These are phyloP conservation scores for Protonemura montana DNA, from an alignment of 2,888 invertebrate species.

Conservation along the genomic window DNA sequence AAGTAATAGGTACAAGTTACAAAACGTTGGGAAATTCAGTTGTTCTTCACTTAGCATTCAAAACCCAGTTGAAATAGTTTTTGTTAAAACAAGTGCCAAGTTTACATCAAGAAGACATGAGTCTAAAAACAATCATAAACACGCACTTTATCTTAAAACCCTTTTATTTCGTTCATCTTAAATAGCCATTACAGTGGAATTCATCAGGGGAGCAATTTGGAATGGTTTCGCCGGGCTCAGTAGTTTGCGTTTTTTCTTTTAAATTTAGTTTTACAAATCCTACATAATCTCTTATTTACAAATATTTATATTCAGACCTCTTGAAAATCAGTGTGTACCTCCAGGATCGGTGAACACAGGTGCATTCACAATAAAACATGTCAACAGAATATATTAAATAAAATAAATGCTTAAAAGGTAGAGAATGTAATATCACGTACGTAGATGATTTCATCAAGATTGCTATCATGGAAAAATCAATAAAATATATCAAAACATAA, in stretches of 20 bases:
- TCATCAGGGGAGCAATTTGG: constrained; percentile 21
- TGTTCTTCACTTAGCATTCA: too few relatives aligned
- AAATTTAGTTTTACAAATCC: constrained; percentile 37
- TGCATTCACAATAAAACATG: constrained; percentile 20
- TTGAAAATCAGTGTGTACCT: constrained; percentile 28
- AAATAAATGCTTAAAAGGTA: constrained; percentile 39
- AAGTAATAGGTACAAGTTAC: too few relatives aligned
- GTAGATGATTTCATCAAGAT: constrained; percentile 26
- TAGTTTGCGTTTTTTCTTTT: constrained; percentile 2
- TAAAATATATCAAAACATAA: constrained; percentile 7
- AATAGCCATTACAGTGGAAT: constrained; percentile 28
- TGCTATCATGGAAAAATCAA: neutral
- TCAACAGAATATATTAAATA: constrained; percentile 31
- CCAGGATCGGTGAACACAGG: neutral
- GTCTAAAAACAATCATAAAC: too few relatives aligned
- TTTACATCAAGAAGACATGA: too few relatives aligned
- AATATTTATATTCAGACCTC: constrained; percentile 41
- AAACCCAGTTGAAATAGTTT: too few relatives aligned
- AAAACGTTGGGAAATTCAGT: too few relatives aligned
- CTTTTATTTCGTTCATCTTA: neutral
- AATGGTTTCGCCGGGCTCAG: constrained; percentile 34
- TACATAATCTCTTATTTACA: constrained; percentile 40
- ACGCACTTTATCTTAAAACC: constrained; percentile 24
- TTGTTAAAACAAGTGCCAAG: too few relatives aligned
- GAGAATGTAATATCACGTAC: constrained; percentile 41